Base-by-base conservation (phyloP, 2,797 vertebrate species). In the Distichodus sexfasciatus region DNA sequence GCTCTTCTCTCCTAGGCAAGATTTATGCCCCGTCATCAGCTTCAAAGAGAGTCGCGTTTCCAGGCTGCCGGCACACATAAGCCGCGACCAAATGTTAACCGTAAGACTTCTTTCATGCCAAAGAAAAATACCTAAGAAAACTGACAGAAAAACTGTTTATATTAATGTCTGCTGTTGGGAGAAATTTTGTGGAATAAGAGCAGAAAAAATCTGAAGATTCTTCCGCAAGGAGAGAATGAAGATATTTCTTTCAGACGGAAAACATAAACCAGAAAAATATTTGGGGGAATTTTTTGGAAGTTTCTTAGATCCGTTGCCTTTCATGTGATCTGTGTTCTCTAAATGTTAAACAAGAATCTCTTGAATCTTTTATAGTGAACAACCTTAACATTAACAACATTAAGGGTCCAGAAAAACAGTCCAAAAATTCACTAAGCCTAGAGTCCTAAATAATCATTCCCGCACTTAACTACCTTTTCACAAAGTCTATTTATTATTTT, bases 71-170 rank as follows among this genome's bases (percentile, higher is more conserved):
- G 15, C 14, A 40, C 40, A 19, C 41, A 50, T 35, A 21, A 57
- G 14, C 8, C 26, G 9, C 29, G 54, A 55, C 31, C 21, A 29
- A 61, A 75, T 53, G 66, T 71, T 73, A 73, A 69, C 79, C 68
- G 69, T 23, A 29, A 70, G 73, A 57, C 43, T 61, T 36, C 31
- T 29, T 72, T 77, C 55, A 69, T 76, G 65, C 68, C 70, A 75
- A 55, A 76, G 51, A 79, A 76, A 59, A 58, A 68, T 35, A 81
- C 57, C 69, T 66, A 77, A 53, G 4, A 0, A 80, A 81, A 82
- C 67, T 71, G 67, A 72, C 79, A 14, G 15, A 84, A 77, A 64
- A 78, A 67, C 53, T 75, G 75, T 81, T 81, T 43, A 66, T 67
- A 71, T 75, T 47, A 66, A 66, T 66, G 68, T 79, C 59, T 60